Evolutionary conservation across 2,113 vertebrate genomes (phyloP), one percentile per base, ranked within the genome.

Genomic region (Odocoileus virginianus): DNA sequence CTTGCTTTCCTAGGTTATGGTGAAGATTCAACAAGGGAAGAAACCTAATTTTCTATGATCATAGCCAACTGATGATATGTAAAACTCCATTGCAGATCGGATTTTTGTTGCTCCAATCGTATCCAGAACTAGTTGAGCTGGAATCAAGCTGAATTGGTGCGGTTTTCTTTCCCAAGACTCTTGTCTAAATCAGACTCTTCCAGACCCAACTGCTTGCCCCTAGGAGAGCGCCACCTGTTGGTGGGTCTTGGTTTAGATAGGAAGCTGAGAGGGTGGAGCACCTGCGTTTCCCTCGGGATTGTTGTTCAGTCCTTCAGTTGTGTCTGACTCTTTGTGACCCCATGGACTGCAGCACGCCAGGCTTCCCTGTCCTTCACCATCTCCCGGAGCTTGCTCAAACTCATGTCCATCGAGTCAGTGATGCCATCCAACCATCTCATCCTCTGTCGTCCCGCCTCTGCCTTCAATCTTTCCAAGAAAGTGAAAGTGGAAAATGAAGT

Each of bases 261-360:
- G 50, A 83, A 86, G 40, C 83, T 21, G 50, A 61, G 61, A 71
- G 28, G 43, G 33, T 17, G 33, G 30, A 2, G n/a, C 36, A 30
- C 2, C 14, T 2, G 19, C 1, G 0, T 10, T 86, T 52, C 30
- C 15, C 28, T n/a, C 21, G 19, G 67, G 19, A 40, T 40, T 36
- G 64, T 71, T 36, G 33, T 67, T 67, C 30, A 67, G 16, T 17
- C 0, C 2, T 2, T 67, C 64, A n/a, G 33, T 36, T 2, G 0
- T n/a, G 7, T 67, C 61, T 9, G 61, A 10, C 61, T 67, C 16
- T 67, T n/a, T 10, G n/a, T 1, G 2, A 71, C 64, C n/a, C 64
- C n/a, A 23, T 71, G 64, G 64, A 36, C n/a, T 21, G n/a, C n/a
- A 36, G 64, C 64, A 71, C 1, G 2, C 64, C n/a, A 23, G n/a